Conservation (phyloP, 2,797 vertebrate species). For the Spinus olivaceus region DNA sequence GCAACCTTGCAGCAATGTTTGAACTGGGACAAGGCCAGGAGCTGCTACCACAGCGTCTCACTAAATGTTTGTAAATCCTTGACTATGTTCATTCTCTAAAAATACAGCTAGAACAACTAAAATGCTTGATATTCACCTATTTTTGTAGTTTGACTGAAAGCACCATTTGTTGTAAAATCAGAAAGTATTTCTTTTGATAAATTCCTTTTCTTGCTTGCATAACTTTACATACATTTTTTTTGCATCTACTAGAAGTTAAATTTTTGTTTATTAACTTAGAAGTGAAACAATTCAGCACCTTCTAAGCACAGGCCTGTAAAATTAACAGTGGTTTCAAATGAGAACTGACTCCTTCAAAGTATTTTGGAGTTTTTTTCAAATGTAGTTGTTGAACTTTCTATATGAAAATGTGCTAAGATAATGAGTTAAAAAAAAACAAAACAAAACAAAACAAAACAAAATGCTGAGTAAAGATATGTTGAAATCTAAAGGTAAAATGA, state of each 20-base stretch:
- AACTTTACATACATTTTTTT: background rate
- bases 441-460: background rate
- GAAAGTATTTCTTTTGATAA: background rate
- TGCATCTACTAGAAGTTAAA: background rate
- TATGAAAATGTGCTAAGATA: background rate
- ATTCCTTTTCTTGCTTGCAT: background rate
- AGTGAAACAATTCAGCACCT: background rate
- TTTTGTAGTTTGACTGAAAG: background rate
- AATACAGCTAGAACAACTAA: background rate
- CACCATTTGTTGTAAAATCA: background rate
- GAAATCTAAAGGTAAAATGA: background rate
- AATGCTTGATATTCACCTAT: background rate
- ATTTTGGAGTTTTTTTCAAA: background rate
- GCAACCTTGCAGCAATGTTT: background rate
- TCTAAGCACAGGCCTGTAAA: background rate
- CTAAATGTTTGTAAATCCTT: background rate
- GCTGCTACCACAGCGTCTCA: background rate
- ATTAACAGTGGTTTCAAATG: background rate
- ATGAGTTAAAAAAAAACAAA: background rate
- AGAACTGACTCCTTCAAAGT: background rate
- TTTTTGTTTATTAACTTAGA: background rate
- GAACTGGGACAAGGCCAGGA: background rate
- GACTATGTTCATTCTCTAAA: background rate
- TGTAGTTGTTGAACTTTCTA: background rate
- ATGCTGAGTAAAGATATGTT: background rate